Conservation (phyloP, 2,888 invertebrate species). For the Baronia brevicornis region DNA sequence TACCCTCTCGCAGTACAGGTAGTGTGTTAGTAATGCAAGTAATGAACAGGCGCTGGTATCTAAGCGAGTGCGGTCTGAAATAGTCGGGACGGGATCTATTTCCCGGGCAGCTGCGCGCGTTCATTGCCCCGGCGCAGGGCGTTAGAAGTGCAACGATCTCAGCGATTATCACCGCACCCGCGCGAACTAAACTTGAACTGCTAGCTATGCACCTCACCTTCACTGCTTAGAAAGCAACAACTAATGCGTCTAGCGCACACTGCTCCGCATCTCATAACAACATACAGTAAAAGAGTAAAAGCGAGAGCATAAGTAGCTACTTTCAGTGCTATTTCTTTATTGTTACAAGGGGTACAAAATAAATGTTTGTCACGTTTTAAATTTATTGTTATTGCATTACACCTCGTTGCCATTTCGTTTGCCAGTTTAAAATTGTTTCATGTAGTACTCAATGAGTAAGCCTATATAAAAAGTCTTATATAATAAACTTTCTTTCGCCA, state of each 20-base stretch:
- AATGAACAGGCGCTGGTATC: constrained; percentile 43
- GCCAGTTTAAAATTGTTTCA: too few species aligned
- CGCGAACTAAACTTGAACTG: constrained; percentile 66
- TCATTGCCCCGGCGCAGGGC: constrained; percentile 66
- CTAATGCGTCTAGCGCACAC: constrained; percentile 54
- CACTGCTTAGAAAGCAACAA: constrained; percentile 71
- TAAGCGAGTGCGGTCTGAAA: constrained; percentile 65
- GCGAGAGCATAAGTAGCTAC: constrained; percentile 50
- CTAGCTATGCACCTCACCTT: constrained; percentile 66
- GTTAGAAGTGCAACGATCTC: constrained; percentile 73
- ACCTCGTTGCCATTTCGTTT: too few species aligned
- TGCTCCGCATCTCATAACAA: constrained; percentile 28
- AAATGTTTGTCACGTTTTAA: constrained; percentile 16
- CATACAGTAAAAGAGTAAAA: constrained; percentile 49
- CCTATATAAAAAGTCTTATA: too few species aligned
- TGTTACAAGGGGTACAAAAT: constrained; percentile 9
- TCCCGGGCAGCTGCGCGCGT: constrained; percentile 72
- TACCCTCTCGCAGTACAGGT: constrained; percentile 54
- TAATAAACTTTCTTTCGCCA: too few species aligned
- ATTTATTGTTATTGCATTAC: too few species aligned
- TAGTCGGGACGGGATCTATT: constrained; percentile 73
- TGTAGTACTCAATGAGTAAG: too few species aligned
- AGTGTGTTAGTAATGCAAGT: constrained; percentile 32
- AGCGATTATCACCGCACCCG: constrained; percentile 50
- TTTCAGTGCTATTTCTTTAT: constrained; percentile 23